A percentile compares a stretch with the other conserved stretches of the same genome.
Conservation (phyloP, 2,888 invertebrate genomes). For the Leucophora obtusa region DNA sequence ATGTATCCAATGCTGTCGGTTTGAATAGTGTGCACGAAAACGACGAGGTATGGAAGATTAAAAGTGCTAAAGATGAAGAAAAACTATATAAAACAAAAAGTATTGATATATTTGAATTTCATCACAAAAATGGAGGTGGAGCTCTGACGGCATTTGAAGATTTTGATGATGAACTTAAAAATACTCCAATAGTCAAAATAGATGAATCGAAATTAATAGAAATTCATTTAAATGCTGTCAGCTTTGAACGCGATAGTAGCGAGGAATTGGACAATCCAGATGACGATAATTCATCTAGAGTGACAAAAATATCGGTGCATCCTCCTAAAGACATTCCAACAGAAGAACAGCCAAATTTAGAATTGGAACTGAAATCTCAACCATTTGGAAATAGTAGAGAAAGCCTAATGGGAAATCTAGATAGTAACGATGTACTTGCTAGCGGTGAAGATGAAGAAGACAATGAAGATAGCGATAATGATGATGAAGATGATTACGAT, state of each 20-base stretch:
- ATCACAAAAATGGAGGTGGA: conserved; percentile 65
- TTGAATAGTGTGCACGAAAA: conserved; percentile 67
- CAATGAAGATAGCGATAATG: conserved; percentile 44
- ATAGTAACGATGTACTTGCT: conserved; percentile 21
- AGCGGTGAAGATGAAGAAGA: conserved; percentile 27
- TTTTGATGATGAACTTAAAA: conserved; percentile 75
- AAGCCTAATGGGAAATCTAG: conserved; percentile 55
- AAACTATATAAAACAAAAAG: conserved; percentile 73
- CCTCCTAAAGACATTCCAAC: conserved; percentile 12
- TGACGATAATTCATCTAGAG: conserved; percentile 68
- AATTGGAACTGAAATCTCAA: conserved; percentile 35
- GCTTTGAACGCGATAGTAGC: conserved; percentile 65
- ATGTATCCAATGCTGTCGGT: conserved; percentile 54
- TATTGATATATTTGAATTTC: conserved; percentile 75
- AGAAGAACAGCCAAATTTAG: conserved; percentile 4
- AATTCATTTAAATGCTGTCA: conserved; percentile 42
- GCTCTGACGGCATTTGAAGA: conserved; percentile 72
- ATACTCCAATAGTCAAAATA: conserved; percentile 74
- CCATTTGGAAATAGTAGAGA: conserved; percentile 73
- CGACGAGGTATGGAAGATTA: conserved; percentile 68
- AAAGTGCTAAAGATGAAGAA: conserved; percentile 49
- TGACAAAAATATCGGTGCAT: conserved; percentile 57
- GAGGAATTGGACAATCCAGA: conserved; percentile 69
- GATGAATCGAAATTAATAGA: conserved; percentile 23
- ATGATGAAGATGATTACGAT: conserved; percentile 57